Conservation (phyloP, 2,113 vertebrate species). For the Oxygymnocypris stewartii region DNA sequence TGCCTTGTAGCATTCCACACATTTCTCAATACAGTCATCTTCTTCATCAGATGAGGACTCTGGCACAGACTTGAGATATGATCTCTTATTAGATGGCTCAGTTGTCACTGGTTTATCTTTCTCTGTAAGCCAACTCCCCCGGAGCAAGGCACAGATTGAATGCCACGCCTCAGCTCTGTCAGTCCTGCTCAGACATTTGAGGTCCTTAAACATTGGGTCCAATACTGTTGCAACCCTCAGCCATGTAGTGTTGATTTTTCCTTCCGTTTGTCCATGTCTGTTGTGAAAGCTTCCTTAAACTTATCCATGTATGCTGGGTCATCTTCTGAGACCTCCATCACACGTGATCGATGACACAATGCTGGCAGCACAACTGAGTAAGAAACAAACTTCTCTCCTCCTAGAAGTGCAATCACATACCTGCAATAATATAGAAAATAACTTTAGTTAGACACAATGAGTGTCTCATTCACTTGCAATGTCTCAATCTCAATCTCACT, state of each 20-base stretch:
- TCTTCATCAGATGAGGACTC: slow-evolving; percentile 31
- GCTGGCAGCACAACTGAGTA: slow-evolving; percentile 33
- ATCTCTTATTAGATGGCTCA: slow-evolving; percentile 26
- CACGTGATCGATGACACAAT: neutral
- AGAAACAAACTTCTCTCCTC: slow-evolving; percentile 29
- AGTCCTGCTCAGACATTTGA: slow-evolving; percentile 29
- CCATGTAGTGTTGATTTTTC: neutral
- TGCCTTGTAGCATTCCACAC: slow-evolving; percentile 31
- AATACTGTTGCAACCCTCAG: neutral
- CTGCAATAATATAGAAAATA: slow-evolving; percentile 37
- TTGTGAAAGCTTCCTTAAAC: slow-evolving; percentile 34
- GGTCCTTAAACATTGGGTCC: slow-evolving; percentile 37
- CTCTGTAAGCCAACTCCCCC: neutral
- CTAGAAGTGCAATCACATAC: slow-evolving; percentile 38
- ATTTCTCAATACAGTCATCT: slow-evolving; percentile 16
- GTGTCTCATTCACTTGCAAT: neutral
- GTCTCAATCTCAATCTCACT: neutral
- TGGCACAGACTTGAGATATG: neutral
- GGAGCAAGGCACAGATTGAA: slow-evolving; percentile 1
- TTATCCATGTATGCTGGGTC: slow-evolving; percentile 37
- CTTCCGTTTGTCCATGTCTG: neutral
- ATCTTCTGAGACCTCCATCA: slow-evolving; percentile 41
- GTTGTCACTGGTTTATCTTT: neutral
- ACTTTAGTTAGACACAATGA: slow-evolving; percentile 29
- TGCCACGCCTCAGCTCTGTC: slow-evolving; percentile 7